phyloP scores from a whole-genome alignment of 2,888 invertebrate genomes.

The Trypoxylon attenuatum region DNA sequence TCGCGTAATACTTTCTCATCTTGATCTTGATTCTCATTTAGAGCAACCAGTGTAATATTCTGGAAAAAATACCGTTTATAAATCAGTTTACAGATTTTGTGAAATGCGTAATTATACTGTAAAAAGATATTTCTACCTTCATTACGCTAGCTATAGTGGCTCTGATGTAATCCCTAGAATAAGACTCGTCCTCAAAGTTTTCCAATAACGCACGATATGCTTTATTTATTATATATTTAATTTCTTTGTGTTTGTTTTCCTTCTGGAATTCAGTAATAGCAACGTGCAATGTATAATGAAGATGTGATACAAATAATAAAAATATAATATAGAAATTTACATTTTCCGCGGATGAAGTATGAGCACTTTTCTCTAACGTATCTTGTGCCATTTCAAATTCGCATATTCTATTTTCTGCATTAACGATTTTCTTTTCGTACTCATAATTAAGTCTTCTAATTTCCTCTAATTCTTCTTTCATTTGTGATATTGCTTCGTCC shows the following conservation, averaged over 20 bases:
- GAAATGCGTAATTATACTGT: not conserved
- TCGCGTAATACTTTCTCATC: constrained; percentile 3
- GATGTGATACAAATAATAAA: not conserved
- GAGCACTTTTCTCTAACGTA: not conserved
- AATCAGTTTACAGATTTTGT: constrained; percentile 3
- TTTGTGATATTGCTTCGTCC: constrained; percentile 39
- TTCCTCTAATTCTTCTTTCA: constrained; percentile 40
- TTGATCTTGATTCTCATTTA: constrained; percentile 40
- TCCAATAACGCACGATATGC: constrained; percentile 58
- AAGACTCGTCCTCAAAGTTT: constrained; percentile 59
- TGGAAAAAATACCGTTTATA: constrained; percentile 30
- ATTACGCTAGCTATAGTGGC: constrained; percentile 59
- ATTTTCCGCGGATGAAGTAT: constrained; percentile 10
- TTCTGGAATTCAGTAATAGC: no score
- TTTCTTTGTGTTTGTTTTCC: constrained; percentile 58
- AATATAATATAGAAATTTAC: constrained; percentile 16
- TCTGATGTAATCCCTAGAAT: constrained; percentile 57
- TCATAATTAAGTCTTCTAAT: constrained; percentile 34
- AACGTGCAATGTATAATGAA: no score
- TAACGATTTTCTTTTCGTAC: constrained; percentile 45
- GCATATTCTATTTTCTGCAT: constrained; percentile 46
- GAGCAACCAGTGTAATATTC: constrained; percentile 62
- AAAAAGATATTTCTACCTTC: constrained; percentile 47
- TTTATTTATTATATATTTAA: constrained; percentile 66
- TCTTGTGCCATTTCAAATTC: constrained; percentile 4